These are phyloP conservation scores for Peribatodes rhomboidaria DNA, from an alignment of 2,888 invertebrate species.

Conservation along the genomic window DNA sequence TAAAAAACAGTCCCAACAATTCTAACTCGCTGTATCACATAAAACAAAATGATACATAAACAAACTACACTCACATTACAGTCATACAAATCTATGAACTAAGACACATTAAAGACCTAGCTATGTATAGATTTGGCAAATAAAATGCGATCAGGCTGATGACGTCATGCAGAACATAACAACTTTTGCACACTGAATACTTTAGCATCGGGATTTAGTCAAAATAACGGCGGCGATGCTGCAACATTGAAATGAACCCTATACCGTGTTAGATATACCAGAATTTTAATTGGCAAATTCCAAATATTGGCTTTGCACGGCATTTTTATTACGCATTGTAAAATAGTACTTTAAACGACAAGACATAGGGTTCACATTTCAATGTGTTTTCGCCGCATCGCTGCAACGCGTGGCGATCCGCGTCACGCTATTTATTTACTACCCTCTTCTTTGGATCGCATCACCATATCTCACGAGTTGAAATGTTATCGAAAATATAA, in stretches of 20 bases:
- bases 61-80: conserved; percentile 19
- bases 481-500: background rate
- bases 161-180: conserved; percentile 50
- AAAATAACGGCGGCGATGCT: no score
- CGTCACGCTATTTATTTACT: background rate
- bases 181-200: conserved; percentile 14
- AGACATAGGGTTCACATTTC: background rate
- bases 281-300: background rate
- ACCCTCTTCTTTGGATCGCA: background rate
- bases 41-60: background rate
- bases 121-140: conserved; percentile 58
- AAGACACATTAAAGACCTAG: conserved; percentile 40
- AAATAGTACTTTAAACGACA: background rate
- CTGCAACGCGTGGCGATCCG: background rate
- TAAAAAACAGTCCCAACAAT: background rate
- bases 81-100: conserved; percentile 29
- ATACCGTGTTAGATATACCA: background rate
- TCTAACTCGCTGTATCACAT: background rate
- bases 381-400: background rate
- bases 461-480: background rate
- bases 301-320: background rate
- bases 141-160: conserved; percentile 65
- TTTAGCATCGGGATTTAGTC: conserved; percentile 15
- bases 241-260: background rate
- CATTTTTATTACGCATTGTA: background rate